Evolutionary conservation across 1,140 invertebrate genomes (phyloP), one percentile per base, ranked within the genome.

Genomic region (Lamellibrachia luymesi): DNA sequence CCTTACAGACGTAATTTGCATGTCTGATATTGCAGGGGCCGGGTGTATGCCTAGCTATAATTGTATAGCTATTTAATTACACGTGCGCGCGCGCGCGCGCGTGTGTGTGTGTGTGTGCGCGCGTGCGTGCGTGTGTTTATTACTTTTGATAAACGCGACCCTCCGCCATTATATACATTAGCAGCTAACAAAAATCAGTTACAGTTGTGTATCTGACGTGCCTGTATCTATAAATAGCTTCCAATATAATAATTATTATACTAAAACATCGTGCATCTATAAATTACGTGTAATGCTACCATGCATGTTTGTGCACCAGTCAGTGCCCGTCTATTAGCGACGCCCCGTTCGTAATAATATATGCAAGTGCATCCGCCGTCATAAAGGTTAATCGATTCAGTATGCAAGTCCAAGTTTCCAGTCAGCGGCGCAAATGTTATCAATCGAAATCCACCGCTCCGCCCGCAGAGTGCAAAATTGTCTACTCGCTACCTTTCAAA

Each of bases 191-290:
- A 17, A 17, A 56, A 17, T 56, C 52, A 56, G 52, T 0, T 56
- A 6, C 6, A 56, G 52, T 17, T 56, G 52, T 56, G 6, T 56
- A 56, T 17, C 52, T 89, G 6, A 90, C 64, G 90, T 90, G 90
- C 92, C 17, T n/a, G 8, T 51, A 91, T 4, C 38, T 90, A 93
- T 93, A 50, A 93, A 90, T 90, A 93, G 38, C 89, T 92, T 4
- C 51, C 50, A 22, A 25, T 38, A 17, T 80, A 93, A 38, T 38
- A 38, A 38, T 38, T 92, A 8, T 64, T 52, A 80, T 50, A 50
- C 92, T 51, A 49, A 90, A 27, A 51, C 38, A 49, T 93, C 93
- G 49, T n/a, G 22, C 27, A 89, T 50, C 52, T 50, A 51, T 64
- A 50, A 91, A 91, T 90, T 50, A 80, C n/a, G 90, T 52, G 92